Evolutionary conservation across 2,113 vertebrate species (phyloP).

Genomic region (Charina bottae): DNA sequence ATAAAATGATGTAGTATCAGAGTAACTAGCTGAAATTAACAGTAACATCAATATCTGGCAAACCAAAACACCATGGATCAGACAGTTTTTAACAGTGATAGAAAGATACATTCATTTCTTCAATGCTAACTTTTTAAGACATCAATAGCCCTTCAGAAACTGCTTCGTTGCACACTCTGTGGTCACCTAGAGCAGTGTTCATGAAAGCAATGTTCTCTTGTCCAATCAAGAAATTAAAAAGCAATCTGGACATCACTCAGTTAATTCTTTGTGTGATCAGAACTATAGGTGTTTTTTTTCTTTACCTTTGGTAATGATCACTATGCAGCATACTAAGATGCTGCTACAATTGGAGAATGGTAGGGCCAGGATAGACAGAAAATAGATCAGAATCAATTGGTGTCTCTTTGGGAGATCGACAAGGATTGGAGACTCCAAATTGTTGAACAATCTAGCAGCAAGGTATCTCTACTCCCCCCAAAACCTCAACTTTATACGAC

Average conservation of each 20-base stretch:
- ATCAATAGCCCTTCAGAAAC: background rate
- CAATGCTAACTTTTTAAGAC: constrained; percentile 4
- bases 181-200: background rate
- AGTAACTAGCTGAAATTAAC: constrained; percentile 8
- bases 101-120: background rate
- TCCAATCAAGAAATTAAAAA: background rate
- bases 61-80: background rate
- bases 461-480: background rate
- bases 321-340: background rate
- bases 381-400: background rate
- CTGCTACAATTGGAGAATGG: background rate
- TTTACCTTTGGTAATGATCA: background rate
- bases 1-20: background rate
- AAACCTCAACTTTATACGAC: background rate
- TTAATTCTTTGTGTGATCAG: background rate
- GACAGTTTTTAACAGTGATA: background rate
- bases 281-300: background rate
- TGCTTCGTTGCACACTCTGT: background rate
- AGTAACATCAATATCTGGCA: background rate
- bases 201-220: background rate
- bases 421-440: background rate
- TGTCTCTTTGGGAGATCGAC: background rate
- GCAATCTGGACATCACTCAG: background rate
- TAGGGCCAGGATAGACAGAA: background rate
- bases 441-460: background rate